Conservation (phyloP, 1,140 invertebrate genomes). For the Nymphalis io region DNA sequence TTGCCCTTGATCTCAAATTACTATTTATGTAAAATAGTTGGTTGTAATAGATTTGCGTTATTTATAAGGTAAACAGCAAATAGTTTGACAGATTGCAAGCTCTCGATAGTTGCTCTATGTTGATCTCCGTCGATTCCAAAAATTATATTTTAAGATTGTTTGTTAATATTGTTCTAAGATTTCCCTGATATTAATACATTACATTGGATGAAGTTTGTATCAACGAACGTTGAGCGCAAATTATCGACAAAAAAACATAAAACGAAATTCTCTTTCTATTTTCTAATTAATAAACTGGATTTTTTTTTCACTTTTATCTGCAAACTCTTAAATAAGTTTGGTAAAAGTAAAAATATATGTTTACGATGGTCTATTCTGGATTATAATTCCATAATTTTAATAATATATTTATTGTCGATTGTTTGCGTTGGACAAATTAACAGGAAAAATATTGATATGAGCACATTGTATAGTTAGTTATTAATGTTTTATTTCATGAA, state of each 20-base stretch:
- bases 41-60: constrained; percentile 63
- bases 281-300: background rate
- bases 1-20: constrained; percentile 77
- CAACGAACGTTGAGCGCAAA: constrained; percentile 9
- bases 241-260: background rate
- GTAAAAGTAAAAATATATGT: too few species aligned
- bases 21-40: constrained; percentile 70
- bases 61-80: constrained; percentile 53
- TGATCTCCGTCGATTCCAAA: constrained; percentile 71
- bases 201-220: constrained; percentile 3
- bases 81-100: constrained; percentile 34
- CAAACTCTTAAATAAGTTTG: too few species aligned
- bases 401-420: background rate
- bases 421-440: background rate
- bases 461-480: constrained; percentile 7
- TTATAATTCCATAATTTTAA: too few species aligned
- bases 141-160: constrained; percentile 47
- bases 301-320: background rate
- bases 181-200: constrained; percentile 4
- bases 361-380: too few species aligned
- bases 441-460: background rate
- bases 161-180: constrained; percentile 34
- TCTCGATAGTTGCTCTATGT: constrained; percentile 39
- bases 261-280: background rate
- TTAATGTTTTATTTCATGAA: constrained; percentile 23